Base-by-base conservation (phyloP, 2,797 vertebrate genomes). In the Bufotes viridis region DNA sequence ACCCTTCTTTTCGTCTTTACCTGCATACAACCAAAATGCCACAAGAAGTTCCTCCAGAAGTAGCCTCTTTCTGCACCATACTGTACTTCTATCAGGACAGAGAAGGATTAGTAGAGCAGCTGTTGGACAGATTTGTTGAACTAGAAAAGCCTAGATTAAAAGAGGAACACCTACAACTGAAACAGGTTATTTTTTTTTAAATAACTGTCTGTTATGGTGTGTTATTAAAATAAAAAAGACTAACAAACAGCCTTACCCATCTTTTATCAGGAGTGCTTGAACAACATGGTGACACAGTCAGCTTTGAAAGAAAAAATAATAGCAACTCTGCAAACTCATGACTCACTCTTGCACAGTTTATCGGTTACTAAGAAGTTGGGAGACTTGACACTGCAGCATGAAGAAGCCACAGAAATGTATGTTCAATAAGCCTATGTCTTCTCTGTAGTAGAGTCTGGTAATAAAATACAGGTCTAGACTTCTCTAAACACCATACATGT, bases 321-420 rank as follows among this genome's bases (percentile, higher is more conserved):
- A 58, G 57, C 81, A 17, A 65, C 49, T 49, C 29, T 90, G 29
- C 76, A 88, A 63, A 72, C 63, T 79, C 67, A 84, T 51, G 75
- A 53, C 9, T 83, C 90, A 26, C 84, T 90, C 13, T 70, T 90
- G 34, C 74, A 70, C 24, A 87, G 34, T 82, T 51, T 90, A 6
- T 80, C 87, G 76, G 65, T 87, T 7, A 90, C 84, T 76, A 89
- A 86, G 55, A 88, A 78, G 70, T 34, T 89, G 67, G 76, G 74
- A 22, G 81, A 90, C 67, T 55, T 90, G 51, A 87, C 86, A 53
- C 65, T 88, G 75, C 84, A 87, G n/a, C 87, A 90, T 49, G 87
- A 90, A 81, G 87, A 90, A 87, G 87, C 79, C 49, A 69, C 84
- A 75, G 90, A 88, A 84, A 90, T 49, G 90, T 90, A 87, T 26